A percentile compares a stretch with the other conserved stretches of the same genome.
Conservation (phyloP, 2,797 vertebrate genomes). For the Cyprinodon diabolis region DNA sequence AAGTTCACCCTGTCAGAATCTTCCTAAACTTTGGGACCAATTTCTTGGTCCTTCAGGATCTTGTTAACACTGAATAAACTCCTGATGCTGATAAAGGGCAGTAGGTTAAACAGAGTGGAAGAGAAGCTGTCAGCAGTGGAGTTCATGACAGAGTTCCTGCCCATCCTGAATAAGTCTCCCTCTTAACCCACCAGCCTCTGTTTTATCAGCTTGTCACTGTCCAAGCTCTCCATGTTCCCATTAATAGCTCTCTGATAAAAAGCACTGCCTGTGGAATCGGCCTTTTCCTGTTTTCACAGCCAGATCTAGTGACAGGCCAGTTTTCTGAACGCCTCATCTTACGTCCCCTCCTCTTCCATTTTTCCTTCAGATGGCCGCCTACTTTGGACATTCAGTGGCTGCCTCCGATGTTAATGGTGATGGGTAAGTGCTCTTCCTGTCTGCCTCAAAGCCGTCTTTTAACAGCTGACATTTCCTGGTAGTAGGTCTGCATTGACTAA, state of each 20-base stretch:
- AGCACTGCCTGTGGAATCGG: background rate
- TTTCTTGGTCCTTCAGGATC: background rate
- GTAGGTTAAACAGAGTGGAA: background rate
- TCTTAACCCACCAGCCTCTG: conserved; percentile 8
- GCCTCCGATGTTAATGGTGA: conserved; percentile 89
- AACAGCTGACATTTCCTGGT: conserved; percentile 1
- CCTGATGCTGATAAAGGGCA: background rate
- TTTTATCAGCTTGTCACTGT: conserved; percentile 9
- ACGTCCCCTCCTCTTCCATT: background rate
- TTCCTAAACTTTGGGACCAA: background rate
- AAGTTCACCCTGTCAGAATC: background rate
- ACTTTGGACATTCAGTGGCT: conserved; percentile 92
- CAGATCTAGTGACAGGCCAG: background rate
- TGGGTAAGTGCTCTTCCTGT: conserved; percentile 77
- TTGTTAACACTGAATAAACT: conserved; percentile 4
- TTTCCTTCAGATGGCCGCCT: conserved; percentile 89
- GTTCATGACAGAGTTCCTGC: conserved; percentile 33
- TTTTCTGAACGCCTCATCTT: background rate
- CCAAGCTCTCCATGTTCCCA: background rate
- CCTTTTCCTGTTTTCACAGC: background rate
- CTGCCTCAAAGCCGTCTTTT: background rate
- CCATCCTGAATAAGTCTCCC: conserved; percentile 6
- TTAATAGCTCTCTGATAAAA: background rate
- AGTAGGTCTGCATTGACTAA: background rate
- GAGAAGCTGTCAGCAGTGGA: conserved; percentile 8